Conservation (phyloP, 2,888 invertebrate species). For the Eledone cirrhosa region DNA sequence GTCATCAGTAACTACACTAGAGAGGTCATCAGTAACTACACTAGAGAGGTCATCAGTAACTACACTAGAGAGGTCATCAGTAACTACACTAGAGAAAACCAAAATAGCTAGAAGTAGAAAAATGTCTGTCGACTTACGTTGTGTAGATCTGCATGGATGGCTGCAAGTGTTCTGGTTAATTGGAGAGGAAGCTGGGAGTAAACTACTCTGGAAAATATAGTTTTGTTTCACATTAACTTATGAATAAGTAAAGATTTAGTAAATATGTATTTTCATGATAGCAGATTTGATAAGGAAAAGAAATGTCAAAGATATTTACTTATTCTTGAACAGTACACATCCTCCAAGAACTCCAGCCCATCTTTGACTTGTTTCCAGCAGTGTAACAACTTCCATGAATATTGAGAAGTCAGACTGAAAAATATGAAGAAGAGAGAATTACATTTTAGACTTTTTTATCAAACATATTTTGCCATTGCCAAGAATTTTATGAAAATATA, state of each 20-base stretch:
- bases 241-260: too few relatives aligned
- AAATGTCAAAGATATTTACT: slow-evolving; percentile 72
- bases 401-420: slow-evolving; percentile 85
- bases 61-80: too few relatives aligned
- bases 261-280: too few relatives aligned
- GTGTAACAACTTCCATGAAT: slow-evolving; percentile 86
- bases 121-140: neutral
- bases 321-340: slow-evolving; percentile 86
- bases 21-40: too few relatives aligned
- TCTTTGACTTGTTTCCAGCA: slow-evolving; percentile 84
- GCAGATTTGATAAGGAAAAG: too few relatives aligned
- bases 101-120: too few relatives aligned
- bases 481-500: too few relatives aligned
- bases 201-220: neutral
- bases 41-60: too few relatives aligned
- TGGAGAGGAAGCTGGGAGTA: slow-evolving; percentile 14
- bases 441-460: neutral
- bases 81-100: too few relatives aligned
- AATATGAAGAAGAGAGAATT: slow-evolving; percentile 30
- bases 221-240: too few relatives aligned
- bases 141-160: slow-evolving; percentile 5
- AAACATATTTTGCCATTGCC: too few relatives aligned
- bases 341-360: slow-evolving; percentile 84
- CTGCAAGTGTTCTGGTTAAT: neutral
- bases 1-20: too few relatives aligned